Conservation (phyloP, 2,888 invertebrate genomes). For the Ectobius pallidus region DNA sequence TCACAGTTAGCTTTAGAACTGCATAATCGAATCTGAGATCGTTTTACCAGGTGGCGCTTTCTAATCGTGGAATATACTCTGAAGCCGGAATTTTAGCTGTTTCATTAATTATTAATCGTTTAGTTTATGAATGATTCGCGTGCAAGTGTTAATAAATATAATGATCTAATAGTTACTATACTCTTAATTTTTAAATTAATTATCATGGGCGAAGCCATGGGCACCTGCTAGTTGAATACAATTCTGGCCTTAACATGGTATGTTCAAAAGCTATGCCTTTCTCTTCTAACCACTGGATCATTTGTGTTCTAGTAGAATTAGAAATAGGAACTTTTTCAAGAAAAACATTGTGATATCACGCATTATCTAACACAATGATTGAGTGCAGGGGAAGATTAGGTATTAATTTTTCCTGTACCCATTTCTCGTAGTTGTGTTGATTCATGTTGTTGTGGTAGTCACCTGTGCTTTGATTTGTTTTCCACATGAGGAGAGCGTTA, state of each 20-base stretch:
- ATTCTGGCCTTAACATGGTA: neutral
- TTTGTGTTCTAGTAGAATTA: neutral
- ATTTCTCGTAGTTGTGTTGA: neutral
- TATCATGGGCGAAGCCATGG: no score
- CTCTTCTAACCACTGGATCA: neutral
- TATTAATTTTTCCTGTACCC: neutral
- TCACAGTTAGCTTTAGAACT: no score
- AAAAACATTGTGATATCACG: neutral
- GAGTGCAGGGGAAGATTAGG: neutral
- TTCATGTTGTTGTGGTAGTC: constrained; percentile 52
- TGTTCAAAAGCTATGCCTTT: neutral
- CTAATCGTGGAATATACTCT: no score
- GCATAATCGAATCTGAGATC: no score
- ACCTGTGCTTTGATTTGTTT: constrained; percentile 55
- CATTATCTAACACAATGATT: neutral
- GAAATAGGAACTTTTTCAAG: neutral
- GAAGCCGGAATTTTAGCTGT: no score
- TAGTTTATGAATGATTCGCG: no score
- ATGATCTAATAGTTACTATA: no score
- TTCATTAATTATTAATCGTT: no score
- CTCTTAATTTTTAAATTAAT: no score
- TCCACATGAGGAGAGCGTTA: neutral
- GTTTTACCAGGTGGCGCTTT: no score
- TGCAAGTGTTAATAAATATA: no score
- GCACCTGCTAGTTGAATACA: no score